phyloP scores from a whole-genome alignment of 2,797 vertebrate species.

The Gadopsis marmoratus region DNA sequence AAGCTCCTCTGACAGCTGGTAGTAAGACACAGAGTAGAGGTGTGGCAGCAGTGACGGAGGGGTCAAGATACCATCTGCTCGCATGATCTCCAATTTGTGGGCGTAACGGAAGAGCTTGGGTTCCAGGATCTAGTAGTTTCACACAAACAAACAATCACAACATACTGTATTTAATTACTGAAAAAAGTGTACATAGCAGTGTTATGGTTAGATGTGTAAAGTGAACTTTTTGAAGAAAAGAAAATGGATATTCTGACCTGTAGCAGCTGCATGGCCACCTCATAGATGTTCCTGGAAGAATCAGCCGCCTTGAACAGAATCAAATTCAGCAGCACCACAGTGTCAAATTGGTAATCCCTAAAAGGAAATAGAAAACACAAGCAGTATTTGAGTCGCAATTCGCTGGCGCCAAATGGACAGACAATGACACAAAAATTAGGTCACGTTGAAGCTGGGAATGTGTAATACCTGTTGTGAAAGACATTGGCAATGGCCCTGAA shows the following conservation, averaged over 20 bases:
- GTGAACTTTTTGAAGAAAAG: background rate
- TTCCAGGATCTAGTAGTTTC: conserved; percentile 92
- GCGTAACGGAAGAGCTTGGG: conserved; percentile 99
- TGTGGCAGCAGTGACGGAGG: conserved; percentile 95
- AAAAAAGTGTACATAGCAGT: background rate
- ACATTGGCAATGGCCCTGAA: conserved; percentile 98
- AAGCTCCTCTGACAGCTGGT: conserved; percentile 97
- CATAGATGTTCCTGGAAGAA: conserved; percentile 97
- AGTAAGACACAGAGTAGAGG: conserved; percentile 97
- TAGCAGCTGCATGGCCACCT: conserved; percentile 98
- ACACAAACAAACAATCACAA: conserved; percentile 21
- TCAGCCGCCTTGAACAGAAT: conserved; percentile 99
- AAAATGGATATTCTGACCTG: conserved; percentile 86
- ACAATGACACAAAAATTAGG: background rate
- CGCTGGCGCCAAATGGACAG: background rate
- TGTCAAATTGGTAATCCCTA: conserved; percentile 99
- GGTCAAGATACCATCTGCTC: conserved; percentile 92
- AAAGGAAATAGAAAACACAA: conserved; percentile 2
- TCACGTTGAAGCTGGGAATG: background rate
- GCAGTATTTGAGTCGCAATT: background rate
- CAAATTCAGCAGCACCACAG: conserved; percentile 98
- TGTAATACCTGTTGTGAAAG: conserved; percentile 94
- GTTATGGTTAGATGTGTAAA: background rate
- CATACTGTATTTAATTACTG: background rate
- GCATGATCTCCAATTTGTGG: conserved; percentile 97